Evolutionary conservation across 2,113 vertebrate genomes (phyloP), one percentile per base, ranked within the genome.

Genomic region (Epinephelus moara): DNA sequence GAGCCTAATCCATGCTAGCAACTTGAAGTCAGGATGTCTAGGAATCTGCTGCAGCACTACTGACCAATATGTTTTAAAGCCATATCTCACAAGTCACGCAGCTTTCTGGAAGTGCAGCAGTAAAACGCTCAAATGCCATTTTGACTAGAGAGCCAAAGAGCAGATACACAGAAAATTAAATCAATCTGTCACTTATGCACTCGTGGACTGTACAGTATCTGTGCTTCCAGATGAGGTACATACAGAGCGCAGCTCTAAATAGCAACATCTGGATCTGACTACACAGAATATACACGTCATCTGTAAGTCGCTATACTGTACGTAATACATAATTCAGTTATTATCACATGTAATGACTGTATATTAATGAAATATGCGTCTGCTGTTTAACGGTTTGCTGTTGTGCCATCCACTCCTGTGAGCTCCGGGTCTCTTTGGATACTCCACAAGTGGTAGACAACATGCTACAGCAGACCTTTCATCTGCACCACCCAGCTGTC

Each of bases 401-500:
- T 45, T 40, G 79, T 37, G 61, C 13, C 2, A 8, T 81, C 74
- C 88, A 70, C 84, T 75, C 63, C 57, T 62, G 69, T 56, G 64
- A 85, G 80, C 85, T 74, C 53, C 37, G 53, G 50, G 61, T 88
- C 77, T 81, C 77, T 90, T 81, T 70, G 80, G 81, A 84, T 80
- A 81, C 47, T 89, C 91, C 81, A 93, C 84, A 91, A 93, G 93
- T 90, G 91, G 84, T 50, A 71, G 86, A 92, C 87, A 90, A 74
- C 89, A 82, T 79, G 86, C 82, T 84, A 70, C 79, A 89, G 81
- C 71, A 75, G 82, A 85, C 78, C 90, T 93, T 89, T 93, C 93
- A 93, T 93, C 92, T 93, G 88, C 89, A 84, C 78, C 84, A 78
- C 87, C 90, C 91, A 88, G 85, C 93, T 94, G 92, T 93, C 93